phyloP scores from a whole-genome alignment of 2,113 vertebrate species.

The Labeo catla region DNA sequence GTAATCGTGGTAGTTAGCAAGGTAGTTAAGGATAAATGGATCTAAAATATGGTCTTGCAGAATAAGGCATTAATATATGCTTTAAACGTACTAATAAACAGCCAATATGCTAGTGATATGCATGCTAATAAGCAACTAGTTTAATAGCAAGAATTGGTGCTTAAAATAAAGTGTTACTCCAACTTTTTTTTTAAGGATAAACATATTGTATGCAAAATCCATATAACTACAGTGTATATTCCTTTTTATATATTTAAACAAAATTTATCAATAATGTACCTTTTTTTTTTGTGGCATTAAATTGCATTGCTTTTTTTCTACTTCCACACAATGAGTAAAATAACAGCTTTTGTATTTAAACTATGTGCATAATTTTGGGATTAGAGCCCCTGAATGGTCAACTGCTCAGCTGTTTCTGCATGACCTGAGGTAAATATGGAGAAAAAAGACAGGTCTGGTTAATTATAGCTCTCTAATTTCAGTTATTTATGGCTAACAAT shows the following conservation, averaged over 20 bases:
- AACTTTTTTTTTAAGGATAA: too few relatives aligned
- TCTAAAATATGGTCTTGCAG: too few relatives aligned
- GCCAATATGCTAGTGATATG: too few relatives aligned
- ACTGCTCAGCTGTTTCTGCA: background rate
- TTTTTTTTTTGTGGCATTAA: background rate
- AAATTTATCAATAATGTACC: background rate
- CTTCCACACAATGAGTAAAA: background rate
- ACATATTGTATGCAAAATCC: background rate
- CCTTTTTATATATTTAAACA: background rate
- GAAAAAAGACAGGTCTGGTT: background rate
- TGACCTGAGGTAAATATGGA: background rate
- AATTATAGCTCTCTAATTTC: background rate
- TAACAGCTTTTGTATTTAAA: background rate
- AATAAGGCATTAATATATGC: too few relatives aligned
- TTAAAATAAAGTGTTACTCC: too few relatives aligned
- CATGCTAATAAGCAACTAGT: too few relatives aligned
- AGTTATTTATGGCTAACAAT: background rate
- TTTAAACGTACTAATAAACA: too few relatives aligned
- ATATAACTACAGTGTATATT: background rate
- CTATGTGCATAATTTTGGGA: background rate
- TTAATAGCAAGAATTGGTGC: too few relatives aligned
- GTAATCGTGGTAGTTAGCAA: too few relatives aligned
- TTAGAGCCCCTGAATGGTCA: too few relatives aligned
- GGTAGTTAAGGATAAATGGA: too few relatives aligned
- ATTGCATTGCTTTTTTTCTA: background rate